Evolutionary conservation across 2,888 invertebrate species (phyloP).

Genomic region (Drepana falcataria): DNA sequence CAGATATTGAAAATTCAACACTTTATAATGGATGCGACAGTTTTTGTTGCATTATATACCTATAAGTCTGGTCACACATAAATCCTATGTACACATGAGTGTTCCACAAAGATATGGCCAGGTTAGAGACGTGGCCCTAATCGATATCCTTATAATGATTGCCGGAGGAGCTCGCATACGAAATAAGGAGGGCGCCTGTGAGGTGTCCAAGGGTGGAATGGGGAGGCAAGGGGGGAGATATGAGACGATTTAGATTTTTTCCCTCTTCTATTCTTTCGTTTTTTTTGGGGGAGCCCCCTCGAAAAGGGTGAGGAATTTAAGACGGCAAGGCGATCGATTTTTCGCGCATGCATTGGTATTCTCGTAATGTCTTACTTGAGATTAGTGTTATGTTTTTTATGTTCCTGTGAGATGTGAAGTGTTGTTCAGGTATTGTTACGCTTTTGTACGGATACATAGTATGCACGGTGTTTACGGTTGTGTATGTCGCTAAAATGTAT

Average conservation of each 20-base stretch:
- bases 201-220: slow-evolving; percentile 65
- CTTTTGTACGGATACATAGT: no score
- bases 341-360: slow-evolving; percentile 79
- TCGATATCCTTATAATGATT: slow-evolving; percentile 80
- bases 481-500: no score
- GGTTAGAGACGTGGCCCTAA: slow-evolving; percentile 74
- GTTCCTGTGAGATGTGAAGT: slow-evolving; percentile 14
- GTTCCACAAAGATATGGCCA: slow-evolving; percentile 71
- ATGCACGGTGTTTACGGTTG: no score
- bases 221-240: slow-evolving; percentile 61
- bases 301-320: slow-evolving; percentile 79
- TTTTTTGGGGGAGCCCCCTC: slow-evolving; percentile 77
- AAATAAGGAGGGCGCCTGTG: slow-evolving; percentile 78
- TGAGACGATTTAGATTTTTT: slow-evolving; percentile 80
- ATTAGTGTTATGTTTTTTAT: slow-evolving; percentile 72
- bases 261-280: slow-evolving; percentile 78
- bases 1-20: neutral
- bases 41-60: slow-evolving; percentile 4
- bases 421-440: neutral
- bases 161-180: slow-evolving; percentile 79
- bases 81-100: slow-evolving; percentile 63
- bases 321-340: slow-evolving; percentile 76
- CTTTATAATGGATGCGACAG: slow-evolving; percentile 12
- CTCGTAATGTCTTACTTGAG: slow-evolving; percentile 77
- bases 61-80: slow-evolving; percentile 26